Evolutionary conservation across 1,140 invertebrate genomes (phyloP), one percentile per base, ranked within the genome.

Genomic region (Parasteatoda tepidariorum): DNA sequence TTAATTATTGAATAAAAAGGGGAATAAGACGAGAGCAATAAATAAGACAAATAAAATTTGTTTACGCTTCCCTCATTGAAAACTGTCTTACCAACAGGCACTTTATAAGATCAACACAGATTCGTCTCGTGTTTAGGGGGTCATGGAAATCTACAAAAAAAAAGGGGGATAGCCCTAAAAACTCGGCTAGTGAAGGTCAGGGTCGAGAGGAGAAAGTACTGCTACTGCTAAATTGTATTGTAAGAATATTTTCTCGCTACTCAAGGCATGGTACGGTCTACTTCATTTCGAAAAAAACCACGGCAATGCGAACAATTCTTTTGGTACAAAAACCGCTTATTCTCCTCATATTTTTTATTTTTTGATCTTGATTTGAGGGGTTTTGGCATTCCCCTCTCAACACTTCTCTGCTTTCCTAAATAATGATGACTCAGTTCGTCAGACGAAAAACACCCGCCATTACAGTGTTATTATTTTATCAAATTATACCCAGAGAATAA

Each of bases 51-150:
- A n/a, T n/a, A n/a, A 48, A 48, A 2, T 48, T 48, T 48, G 38
- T 4, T 48, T 48, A 48, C 38, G 1, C 18, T 2, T 48, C 38
- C 38, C 38, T 18, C 18, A 48, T 48, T 18, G 38, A 48, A 48
- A 7, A 22, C 54, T 30, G 67, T 33, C 61, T 78, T 28, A 38
- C 62, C 75, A 66, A 33, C 62, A 78, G 62, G 67, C 76, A 79
- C 62, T 57, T 67, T 68, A 67, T 33, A 68, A 55, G 76, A 76
- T 67, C 38, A 48, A 48, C 38, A 13, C 9, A 41, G 38, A 6
- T 41, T 5, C 38, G 38, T 48, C 38, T 48, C 9, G 18, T 48
- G 38, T 18, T 48, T 48, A 48, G 38, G 38, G 38, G 38, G 38
- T 13, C 38, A 48, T 9, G 38, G 38, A 48, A 13, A 48, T 48